Percentiles rank a stretch among this genome's conserved stretches.
Evolutionary conservation across 2,113 vertebrate genomes (phyloP).

Genomic region (Australoheros scitulus): DNA sequence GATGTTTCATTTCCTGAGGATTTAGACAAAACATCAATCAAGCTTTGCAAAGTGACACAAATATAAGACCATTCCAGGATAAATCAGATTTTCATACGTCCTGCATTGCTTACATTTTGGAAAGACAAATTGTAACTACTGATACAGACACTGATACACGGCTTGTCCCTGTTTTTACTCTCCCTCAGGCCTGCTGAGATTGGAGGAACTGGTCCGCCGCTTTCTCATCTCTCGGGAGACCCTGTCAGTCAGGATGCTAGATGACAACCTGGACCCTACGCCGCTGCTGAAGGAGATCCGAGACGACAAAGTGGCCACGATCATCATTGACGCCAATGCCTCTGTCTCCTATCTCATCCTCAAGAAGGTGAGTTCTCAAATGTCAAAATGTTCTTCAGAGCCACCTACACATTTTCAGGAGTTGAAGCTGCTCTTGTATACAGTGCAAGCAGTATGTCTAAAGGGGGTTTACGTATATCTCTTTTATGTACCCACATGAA

Average conservation of each 20-base stretch:
- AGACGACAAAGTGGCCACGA: constrained; percentile 93
- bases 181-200: constrained; percentile 86
- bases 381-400: not conserved
- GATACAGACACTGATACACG: constrained; percentile 56
- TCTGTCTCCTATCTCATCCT: constrained; percentile 91
- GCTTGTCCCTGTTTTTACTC: constrained; percentile 29
- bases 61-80: not conserved
- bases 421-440: not conserved
- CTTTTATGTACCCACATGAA: constrained; percentile 8
- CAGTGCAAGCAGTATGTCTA: not conserved
- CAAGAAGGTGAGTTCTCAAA: constrained; percentile 83
- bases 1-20: constrained; percentile 43
- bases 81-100: constrained; percentile 30
- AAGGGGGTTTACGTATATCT: not conserved
- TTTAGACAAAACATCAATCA: constrained; percentile 42
- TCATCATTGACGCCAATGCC: constrained; percentile 93
- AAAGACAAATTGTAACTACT: constrained; percentile 40
- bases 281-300: constrained; percentile 94
- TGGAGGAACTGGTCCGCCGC: constrained; percentile 90
- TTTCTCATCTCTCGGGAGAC: constrained; percentile 95
- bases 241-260: constrained; percentile 91
- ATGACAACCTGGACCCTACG: constrained; percentile 90
- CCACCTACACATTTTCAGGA: constrained; percentile 7
- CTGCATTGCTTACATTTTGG: constrained; percentile 21
- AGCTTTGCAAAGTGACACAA: constrained; percentile 10